A percentile compares a stretch with the other conserved stretches of the same genome.
These are phyloP conservation scores for Automeris io DNA, from an alignment of 2,888 invertebrate genomes.

Conservation along the genomic window DNA sequence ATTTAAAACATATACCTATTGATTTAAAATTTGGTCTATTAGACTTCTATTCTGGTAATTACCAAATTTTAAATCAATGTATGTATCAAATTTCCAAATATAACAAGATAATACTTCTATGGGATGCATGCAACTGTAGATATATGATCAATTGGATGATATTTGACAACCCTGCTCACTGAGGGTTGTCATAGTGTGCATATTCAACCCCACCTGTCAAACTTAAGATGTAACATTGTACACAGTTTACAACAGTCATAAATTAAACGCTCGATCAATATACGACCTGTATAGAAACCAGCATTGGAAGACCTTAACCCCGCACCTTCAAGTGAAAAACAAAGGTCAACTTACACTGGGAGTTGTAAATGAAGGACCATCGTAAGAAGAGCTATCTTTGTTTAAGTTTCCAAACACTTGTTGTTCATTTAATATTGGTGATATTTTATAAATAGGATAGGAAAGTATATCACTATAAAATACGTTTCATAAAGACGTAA, in stretches of 20 bases:
- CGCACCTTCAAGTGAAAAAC: neutral
- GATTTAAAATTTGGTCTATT: no score
- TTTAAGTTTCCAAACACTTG: neutral
- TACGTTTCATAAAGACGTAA: constrained; percentile 1
- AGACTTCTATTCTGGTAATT: no score
- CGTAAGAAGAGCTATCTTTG: neutral
- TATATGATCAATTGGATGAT: no score
- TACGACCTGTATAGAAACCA: neutral
- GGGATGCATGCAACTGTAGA: no score
- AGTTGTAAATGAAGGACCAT: neutral
- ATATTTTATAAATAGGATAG: neutral
- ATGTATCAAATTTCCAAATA: no score
- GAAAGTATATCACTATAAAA: neutral
- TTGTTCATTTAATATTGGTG: neutral
- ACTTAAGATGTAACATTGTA: constrained; percentile 1
- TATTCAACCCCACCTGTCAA: neutral
- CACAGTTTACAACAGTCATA: constrained; percentile 6
- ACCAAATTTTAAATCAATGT: no score
- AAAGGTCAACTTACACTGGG: neutral
- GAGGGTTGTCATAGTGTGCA: neutral
- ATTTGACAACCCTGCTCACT: no score
- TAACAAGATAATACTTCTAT: no score
- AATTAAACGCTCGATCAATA: constrained; percentile 6
- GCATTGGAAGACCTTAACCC: neutral
- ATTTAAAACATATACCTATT: no score